These are phyloP conservation scores for Leptoteleia sp. DNA, from an alignment of 1,140 invertebrate species.

Conservation along the genomic window DNA sequence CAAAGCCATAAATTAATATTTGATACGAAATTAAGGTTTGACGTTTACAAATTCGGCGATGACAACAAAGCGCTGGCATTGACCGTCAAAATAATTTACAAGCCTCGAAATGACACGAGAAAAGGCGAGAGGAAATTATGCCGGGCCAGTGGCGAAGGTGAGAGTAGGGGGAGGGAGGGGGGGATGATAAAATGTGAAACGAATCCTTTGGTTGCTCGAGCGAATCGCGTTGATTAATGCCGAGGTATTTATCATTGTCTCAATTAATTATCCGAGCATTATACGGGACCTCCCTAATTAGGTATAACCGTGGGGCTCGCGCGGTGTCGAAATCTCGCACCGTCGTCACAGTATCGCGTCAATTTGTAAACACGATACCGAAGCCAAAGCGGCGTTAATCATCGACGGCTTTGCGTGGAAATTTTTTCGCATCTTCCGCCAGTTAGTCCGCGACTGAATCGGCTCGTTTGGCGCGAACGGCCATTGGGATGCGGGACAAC, in stretches of 20 bases:
- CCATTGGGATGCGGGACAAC: too few relatives aligned
- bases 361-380: conserved; percentile 76
- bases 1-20: conserved; percentile 5
- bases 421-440: conserved; percentile 1
- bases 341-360: conserved; percentile 68
- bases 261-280: conserved; percentile 76
- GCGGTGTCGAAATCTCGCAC: conserved; percentile 79
- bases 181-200: conserved; percentile 65
- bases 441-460: too few relatives aligned
- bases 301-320: conserved; percentile 69
- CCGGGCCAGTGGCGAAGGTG: conserved; percentile 4
- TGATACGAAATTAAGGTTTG: conserved; percentile 13
- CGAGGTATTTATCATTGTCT: conserved; percentile 75
- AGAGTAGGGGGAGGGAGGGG: too few relatives aligned
- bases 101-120: conserved; percentile 32
- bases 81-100: conserved; percentile 54
- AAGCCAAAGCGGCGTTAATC: conserved; percentile 71
- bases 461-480: too few relatives aligned
- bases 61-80: conserved; percentile 26
- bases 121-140: conserved; percentile 48
- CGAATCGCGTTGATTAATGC: conserved; percentile 69
- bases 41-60: conserved; percentile 31
- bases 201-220: conserved; percentile 44
- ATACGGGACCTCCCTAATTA: conserved; percentile 74
- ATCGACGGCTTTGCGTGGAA: conserved; percentile 60